phyloP scores from a whole-genome alignment of 2,888 invertebrate genomes.

The Xiphydria camelus region DNA sequence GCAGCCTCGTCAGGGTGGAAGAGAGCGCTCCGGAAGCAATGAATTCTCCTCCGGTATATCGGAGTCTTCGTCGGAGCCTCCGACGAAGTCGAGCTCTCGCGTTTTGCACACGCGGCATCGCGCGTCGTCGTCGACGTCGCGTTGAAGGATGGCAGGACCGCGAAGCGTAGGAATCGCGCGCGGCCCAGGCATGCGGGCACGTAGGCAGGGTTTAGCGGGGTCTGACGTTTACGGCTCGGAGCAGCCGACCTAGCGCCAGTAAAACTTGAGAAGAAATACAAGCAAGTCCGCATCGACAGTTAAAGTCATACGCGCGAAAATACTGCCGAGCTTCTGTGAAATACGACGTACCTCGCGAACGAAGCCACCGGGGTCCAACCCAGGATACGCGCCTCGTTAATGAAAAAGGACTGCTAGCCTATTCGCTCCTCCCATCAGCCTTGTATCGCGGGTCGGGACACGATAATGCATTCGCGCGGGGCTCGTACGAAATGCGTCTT shows the following conservation, averaged over 20 bases:
- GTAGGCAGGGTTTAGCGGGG: conserved; percentile 23
- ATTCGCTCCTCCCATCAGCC: too few relatives aligned
- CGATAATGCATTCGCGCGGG: too few relatives aligned
- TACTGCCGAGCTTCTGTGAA: conserved; percentile 48
- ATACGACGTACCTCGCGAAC: conserved; percentile 40
- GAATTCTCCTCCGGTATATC: not conserved
- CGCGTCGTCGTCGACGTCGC: too few relatives aligned
- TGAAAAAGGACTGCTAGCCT: conserved; percentile 32
- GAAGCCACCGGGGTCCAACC: conserved; percentile 13
- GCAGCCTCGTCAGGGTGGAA: too few relatives aligned
- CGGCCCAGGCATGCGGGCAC: not conserved
- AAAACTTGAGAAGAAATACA: conserved; percentile 50
- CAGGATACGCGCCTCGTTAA: conserved; percentile 35
- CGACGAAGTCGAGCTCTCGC: too few relatives aligned
- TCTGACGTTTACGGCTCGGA: conserved; percentile 47
- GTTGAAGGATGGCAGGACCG: not conserved
- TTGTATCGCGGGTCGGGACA: too few relatives aligned
- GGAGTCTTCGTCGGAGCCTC: too few relatives aligned
- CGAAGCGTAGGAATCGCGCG: not conserved
- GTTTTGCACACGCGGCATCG: too few relatives aligned
- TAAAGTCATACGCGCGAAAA: conserved; percentile 56
- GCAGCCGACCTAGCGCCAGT: conserved; percentile 47
- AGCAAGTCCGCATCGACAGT: conserved; percentile 50
- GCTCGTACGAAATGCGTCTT: too few relatives aligned
- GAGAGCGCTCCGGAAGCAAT: too few relatives aligned